These are phyloP conservation scores for Anthophora plumipes DNA, from an alignment of 2,888 invertebrate genomes.

Conservation along the genomic window DNA sequence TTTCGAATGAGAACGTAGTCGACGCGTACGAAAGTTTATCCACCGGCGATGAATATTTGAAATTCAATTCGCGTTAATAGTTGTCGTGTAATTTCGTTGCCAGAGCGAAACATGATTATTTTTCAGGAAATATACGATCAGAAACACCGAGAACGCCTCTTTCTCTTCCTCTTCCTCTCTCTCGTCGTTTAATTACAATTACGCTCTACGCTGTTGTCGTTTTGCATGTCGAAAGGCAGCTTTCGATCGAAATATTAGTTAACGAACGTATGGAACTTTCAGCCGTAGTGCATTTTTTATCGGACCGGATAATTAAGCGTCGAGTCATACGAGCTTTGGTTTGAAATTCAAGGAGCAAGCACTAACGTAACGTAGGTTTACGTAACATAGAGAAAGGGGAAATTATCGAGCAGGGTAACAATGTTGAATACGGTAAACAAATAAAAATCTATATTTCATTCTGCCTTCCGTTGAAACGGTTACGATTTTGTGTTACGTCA, in stretches of 20 bases:
- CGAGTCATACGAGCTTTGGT: too few species aligned
- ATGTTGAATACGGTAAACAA: slow-evolving; percentile 13
- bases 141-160: neutral
- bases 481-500: slow-evolving; percentile 24
- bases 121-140: slow-evolving; percentile 21
- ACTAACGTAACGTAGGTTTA: too few species aligned
- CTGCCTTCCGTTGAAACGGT: neutral
- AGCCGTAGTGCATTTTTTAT: too few species aligned
- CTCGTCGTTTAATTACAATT: neutral
- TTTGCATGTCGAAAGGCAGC: too few species aligned
- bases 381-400: neutral
- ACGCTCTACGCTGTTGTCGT: too few species aligned
- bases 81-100: slow-evolving; percentile 2
- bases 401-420: too few species aligned
- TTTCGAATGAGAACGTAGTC: slow-evolving; percentile 14
- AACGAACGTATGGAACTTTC: too few species aligned
- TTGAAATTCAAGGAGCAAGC: too few species aligned
- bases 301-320: too few species aligned
- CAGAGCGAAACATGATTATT: neutral
- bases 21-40: slow-evolving; percentile 8
- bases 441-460: slow-evolving; percentile 38
- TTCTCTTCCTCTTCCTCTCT: neutral
- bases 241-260: too few species aligned
- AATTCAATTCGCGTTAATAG: slow-evolving; percentile 42
- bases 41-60: slow-evolving; percentile 44